A percentile compares a stretch with the other conserved stretches of the same genome.
phyloP scores from a whole-genome alignment of 2,797 vertebrate genomes.

The Synaphobranchus kaupii region DNA sequence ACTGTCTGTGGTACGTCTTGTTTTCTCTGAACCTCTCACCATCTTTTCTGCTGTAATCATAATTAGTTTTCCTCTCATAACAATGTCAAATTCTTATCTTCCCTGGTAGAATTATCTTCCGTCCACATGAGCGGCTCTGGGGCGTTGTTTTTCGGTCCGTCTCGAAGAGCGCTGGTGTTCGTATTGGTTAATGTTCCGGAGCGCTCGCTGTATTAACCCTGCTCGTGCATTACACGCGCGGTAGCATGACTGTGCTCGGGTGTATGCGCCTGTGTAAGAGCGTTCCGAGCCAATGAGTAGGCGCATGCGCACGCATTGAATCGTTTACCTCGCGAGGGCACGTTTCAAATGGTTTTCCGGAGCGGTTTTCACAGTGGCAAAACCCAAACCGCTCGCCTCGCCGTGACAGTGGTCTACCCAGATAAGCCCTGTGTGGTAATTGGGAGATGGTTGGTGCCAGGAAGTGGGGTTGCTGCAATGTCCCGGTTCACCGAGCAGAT shows the following conservation, averaged over 20 bases:
- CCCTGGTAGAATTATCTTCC: background rate
- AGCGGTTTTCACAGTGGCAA: background rate
- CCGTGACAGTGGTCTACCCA: background rate
- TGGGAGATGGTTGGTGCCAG: conserved; percentile 23
- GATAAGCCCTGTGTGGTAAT: conserved; percentile 22
- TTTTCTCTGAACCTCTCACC: background rate
- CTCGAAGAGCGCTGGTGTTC: background rate
- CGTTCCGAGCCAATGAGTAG: background rate
- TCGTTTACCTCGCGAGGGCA: conserved; percentile 2
- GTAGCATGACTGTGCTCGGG: background rate
- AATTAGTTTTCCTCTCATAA: conserved; percentile 28
- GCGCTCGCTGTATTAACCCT: background rate
- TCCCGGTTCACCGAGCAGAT: conserved; percentile 50
- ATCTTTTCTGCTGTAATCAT: conserved; percentile 46
- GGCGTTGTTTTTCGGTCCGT: background rate
- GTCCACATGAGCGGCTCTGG: background rate
- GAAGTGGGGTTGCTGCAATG: conserved; percentile 27
- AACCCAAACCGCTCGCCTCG: background rate
- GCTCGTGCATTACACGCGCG: conserved; percentile 32
- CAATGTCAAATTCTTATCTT: conserved; percentile 34
- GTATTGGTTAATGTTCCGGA: background rate
- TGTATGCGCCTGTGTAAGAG: background rate
- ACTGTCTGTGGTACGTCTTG: conserved; percentile 27
- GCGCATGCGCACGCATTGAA: background rate
- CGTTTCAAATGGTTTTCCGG: conserved; percentile 25